Percentiles rank a stretch among this genome's conserved stretches.
These are phyloP conservation scores for Aptenodytes patagonicus DNA, from an alignment of 2,113 vertebrate species.

Conservation along the genomic window DNA sequence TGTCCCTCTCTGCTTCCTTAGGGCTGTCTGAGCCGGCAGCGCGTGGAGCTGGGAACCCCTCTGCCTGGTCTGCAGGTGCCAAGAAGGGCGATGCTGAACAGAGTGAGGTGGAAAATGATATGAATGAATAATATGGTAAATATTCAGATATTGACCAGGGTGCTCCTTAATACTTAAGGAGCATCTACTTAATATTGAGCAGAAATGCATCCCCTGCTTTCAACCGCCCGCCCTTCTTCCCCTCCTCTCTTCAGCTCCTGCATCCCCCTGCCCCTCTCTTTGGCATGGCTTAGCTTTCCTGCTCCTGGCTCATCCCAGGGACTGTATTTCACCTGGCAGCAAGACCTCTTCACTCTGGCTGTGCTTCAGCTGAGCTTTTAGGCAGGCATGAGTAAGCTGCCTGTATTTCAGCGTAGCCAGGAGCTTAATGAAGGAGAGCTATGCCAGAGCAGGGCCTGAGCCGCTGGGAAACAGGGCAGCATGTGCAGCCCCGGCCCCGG, in stretches of 20 bases:
- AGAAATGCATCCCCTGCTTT: not conserved
- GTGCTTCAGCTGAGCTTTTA: not conserved
- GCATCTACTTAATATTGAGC: too few species aligned
- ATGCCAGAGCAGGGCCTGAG: not conserved
- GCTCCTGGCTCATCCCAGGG: not conserved
- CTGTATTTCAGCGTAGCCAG: not conserved
- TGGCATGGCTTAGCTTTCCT: not conserved
- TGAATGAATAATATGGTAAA: not conserved
- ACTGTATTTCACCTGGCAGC: not conserved
- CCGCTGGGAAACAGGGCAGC: not conserved
- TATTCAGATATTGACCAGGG: not conserved
- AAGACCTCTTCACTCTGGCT: not conserved
- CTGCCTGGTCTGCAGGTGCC: not conserved
- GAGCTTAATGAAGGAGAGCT: not conserved
- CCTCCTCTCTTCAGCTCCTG: not conserved
- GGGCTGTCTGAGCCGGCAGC: not conserved
- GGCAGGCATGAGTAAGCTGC: not conserved
- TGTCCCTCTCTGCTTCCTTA: not conserved
- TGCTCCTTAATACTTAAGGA: too few species aligned
- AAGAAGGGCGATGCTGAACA: not conserved
- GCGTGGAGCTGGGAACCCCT: not conserved
- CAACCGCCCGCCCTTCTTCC: accelerated
- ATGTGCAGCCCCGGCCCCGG: not conserved
- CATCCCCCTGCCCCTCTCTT: not conserved
- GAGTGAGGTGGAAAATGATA: not conserved